A percentile compares a stretch with the other conserved stretches of the same genome.
Conservation (phyloP, 2,888 invertebrate genomes). For the Eurytoma adleriae region DNA sequence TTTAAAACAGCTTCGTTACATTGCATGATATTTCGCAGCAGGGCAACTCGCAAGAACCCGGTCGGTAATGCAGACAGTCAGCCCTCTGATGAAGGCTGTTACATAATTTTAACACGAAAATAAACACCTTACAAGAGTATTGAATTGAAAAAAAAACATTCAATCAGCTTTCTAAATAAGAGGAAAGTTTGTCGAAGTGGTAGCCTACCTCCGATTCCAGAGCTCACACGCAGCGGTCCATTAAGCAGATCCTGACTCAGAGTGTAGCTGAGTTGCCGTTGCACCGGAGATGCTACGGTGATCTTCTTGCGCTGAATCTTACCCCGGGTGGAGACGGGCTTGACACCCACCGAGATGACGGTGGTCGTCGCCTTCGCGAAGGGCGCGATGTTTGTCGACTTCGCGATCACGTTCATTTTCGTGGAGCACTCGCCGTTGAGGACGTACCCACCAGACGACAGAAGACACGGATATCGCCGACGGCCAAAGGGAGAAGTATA, state of each 20-base stretch:
- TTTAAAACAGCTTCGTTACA: slow-evolving; percentile 21
- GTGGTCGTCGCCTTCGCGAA: slow-evolving; percentile 83
- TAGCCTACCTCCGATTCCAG: slow-evolving; percentile 79
- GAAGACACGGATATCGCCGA: slow-evolving; percentile 44
- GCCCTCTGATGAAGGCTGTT: slow-evolving; percentile 31
- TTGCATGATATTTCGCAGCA: slow-evolving; percentile 40
- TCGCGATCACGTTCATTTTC: slow-evolving; percentile 83
- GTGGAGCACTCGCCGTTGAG: slow-evolving; percentile 20
- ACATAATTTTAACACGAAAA: slow-evolving; percentile 55
- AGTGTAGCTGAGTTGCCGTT: slow-evolving; percentile 78
- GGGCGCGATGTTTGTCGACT: slow-evolving; percentile 82
- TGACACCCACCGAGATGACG: slow-evolving; percentile 83
- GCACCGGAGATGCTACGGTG: slow-evolving; percentile 73
- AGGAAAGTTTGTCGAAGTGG: no score
- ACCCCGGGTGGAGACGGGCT: slow-evolving; percentile 78
- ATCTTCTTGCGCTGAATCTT: slow-evolving; percentile 77
- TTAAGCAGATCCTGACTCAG: slow-evolving; percentile 79
- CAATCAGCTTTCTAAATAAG: neutral
- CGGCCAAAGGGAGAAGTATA: neutral
- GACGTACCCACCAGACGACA: slow-evolving; percentile 53
- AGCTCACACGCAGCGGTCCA: slow-evolving; percentile 79
- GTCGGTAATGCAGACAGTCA: slow-evolving; percentile 47
- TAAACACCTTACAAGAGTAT: slow-evolving; percentile 36
- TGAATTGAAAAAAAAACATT: slow-evolving; percentile 4
- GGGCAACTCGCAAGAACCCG: slow-evolving; percentile 9